Conservation (phyloP, 2,888 invertebrate species). For the Eupithecia inturbata region DNA sequence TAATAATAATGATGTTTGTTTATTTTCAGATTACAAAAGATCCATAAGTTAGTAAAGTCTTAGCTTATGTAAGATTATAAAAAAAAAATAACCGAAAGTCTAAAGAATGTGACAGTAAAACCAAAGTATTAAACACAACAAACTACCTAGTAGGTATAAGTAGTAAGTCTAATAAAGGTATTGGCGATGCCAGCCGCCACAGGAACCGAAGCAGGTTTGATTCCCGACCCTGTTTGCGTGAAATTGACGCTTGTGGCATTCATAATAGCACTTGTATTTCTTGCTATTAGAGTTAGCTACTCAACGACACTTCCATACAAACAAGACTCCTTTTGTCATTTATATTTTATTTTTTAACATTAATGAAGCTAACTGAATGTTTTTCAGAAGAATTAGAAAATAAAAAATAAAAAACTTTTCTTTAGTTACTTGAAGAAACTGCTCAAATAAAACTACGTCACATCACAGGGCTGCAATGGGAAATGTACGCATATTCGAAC, state of each 20-base stretch:
- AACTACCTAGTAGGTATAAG: background rate
- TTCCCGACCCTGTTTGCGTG: conserved; percentile 8
- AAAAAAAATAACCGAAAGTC: too few species aligned
- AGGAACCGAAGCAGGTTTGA: conserved; percentile 10
- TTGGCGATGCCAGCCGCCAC: background rate
- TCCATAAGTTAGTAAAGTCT: too few species aligned
- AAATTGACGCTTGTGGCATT: conserved; percentile 27
- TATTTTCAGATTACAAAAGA: too few species aligned
- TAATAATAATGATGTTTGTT: too few species aligned
- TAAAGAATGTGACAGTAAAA: background rate
- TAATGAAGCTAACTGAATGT: background rate
- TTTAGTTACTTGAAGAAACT: background rate
- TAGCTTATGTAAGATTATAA: too few species aligned
- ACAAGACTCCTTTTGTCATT: background rate
- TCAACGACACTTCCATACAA: background rate
- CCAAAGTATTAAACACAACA: background rate
- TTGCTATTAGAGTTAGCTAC: conserved; percentile 20
- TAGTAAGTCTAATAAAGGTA: background rate
- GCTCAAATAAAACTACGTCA: background rate
- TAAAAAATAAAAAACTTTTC: too few species aligned
- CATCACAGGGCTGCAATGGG: too few species aligned
- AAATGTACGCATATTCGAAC: background rate
- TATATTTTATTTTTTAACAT: too few species aligned
- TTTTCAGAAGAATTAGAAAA: too few species aligned
- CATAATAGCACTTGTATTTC: conserved; percentile 30